phyloP scores from a whole-genome alignment of 92 coral and sea anemone genomes.

The Plumapathes pennacea region DNA sequence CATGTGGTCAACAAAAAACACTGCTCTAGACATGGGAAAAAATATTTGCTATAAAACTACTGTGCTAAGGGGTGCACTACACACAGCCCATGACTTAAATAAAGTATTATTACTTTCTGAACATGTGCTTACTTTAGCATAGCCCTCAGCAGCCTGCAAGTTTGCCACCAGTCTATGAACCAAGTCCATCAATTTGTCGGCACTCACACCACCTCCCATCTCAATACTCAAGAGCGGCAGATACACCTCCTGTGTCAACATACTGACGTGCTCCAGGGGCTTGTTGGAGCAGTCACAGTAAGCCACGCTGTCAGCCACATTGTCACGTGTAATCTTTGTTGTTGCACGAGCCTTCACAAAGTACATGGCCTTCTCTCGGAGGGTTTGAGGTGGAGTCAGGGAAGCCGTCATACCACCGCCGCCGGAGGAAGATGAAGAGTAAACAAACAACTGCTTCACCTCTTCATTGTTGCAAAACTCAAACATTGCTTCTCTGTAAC shows the following conservation, averaged over 20 bases:
- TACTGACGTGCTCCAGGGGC: constrained; percentile 66
- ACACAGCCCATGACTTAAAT: neutral
- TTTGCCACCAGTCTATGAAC: constrained; percentile 90
- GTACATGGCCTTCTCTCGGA: constrained; percentile 91
- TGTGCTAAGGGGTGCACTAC: neutral
- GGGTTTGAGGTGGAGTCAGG: constrained; percentile 70
- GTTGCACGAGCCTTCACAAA: constrained; percentile 71
- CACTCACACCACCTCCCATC: constrained; percentile 97
- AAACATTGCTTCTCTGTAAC: constrained; percentile 89
- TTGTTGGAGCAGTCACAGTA: constrained; percentile 91
- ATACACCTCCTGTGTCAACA: constrained; percentile 83
- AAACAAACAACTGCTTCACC: constrained; percentile 72
- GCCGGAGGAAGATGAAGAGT: constrained; percentile 61
- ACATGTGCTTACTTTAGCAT: constrained; percentile 45
- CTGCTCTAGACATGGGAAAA: too few species aligned
- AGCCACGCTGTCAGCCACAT: constrained; percentile 85
- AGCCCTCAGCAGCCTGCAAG: constrained; percentile 86
- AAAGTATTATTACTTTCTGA: too few species aligned
- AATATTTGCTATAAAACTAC: neutral
- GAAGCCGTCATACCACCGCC: constrained; percentile 75
- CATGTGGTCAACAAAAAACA: neutral
- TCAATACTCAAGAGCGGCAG: constrained; percentile 95
- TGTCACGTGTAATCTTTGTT: constrained; percentile 85
- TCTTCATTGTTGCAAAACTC: constrained; percentile 99
- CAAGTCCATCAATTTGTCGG: constrained; percentile 97